These are phyloP conservation scores for Alosa alosa DNA, from an alignment of 2,113 vertebrate species.

Conservation along the genomic window DNA sequence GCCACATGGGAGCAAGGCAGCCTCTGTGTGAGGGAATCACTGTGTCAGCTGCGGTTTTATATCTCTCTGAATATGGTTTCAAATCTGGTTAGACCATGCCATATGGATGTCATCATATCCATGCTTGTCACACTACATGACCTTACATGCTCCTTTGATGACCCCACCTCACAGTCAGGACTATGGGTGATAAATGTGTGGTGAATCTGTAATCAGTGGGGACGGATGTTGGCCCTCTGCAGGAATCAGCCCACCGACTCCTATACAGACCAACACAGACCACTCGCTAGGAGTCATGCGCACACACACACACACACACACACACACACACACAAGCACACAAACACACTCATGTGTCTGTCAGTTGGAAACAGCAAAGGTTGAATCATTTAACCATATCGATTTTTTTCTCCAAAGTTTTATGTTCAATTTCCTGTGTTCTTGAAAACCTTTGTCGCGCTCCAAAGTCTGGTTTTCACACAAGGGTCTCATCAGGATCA, in stretches of 20 bases:
- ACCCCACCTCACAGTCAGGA: neutral
- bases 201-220: neutral
- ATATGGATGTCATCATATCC: neutral
- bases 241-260: neutral
- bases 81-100: neutral
- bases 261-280: neutral
- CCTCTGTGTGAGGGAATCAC: neutral
- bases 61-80: neutral
- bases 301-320: neutral
- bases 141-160: neutral
- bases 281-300: neutral
- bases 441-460: neutral
- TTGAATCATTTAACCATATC: neutral
- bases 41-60: neutral
- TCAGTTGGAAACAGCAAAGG: neutral
- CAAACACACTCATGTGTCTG: neutral
- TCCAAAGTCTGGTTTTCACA: neutral
- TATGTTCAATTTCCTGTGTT: neutral
- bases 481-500: neutral
- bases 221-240: neutral
- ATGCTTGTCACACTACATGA: neutral
- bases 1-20: neutral
- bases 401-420: neutral
- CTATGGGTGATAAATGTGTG: neutral
- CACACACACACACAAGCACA: neutral